Conservation (phyloP, 2,113 vertebrate species). For the Puma concolor region DNA sequence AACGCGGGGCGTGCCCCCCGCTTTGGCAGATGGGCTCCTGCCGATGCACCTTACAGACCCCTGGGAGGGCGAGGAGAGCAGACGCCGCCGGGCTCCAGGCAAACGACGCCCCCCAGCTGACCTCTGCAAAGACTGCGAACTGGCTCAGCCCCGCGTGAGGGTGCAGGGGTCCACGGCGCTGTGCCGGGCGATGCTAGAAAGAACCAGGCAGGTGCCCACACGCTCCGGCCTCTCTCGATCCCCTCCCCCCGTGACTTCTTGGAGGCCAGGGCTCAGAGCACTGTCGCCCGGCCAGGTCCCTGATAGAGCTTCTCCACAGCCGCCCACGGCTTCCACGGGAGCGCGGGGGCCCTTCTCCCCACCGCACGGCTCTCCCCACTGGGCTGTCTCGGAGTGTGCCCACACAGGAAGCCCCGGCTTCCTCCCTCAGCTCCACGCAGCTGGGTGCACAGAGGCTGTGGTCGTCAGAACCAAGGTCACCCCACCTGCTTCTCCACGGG, state of each 20-base stretch:
- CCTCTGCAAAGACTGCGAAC: not conserved
- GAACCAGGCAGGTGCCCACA: not conserved
- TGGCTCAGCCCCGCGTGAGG: not conserved
- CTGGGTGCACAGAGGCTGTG: not conserved
- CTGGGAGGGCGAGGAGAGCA: not conserved
- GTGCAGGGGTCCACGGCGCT: rapidly evolving
- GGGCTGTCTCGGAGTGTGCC: not conserved
- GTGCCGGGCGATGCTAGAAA: not conserved
- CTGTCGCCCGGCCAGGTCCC: not conserved
- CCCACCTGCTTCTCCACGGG: not conserved
- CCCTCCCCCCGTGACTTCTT: not conserved
- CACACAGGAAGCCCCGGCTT: not conserved
- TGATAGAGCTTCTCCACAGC: not conserved
- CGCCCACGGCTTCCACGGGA: not conserved
- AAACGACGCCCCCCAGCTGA: rapidly evolving
- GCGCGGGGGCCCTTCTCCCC: not conserved
- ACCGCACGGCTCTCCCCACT: not conserved
- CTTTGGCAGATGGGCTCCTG: not conserved
- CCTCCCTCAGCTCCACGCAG: not conserved
- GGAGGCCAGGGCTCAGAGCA: not conserved
- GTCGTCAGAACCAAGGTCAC: not conserved
- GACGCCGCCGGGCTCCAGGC: not conserved
- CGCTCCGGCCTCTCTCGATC: not conserved
- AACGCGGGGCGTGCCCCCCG: not conserved
- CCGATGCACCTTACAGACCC: rapidly evolving